Base-by-base conservation (phyloP, 2,797 vertebrate species). In the Gymnoscopelus microlampas region DNA sequence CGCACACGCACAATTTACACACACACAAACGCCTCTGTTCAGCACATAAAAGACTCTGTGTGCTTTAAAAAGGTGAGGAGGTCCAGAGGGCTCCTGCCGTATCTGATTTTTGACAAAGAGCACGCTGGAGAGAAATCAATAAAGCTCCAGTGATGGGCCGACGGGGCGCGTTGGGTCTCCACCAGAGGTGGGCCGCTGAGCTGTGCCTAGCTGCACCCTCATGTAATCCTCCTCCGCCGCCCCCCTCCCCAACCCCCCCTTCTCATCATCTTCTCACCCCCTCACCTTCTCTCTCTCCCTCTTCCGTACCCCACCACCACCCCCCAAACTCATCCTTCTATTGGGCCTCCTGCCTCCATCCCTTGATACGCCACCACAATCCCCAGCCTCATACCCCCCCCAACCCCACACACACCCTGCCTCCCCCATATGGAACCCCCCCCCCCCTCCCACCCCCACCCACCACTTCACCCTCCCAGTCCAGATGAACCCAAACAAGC, bases 41-140 rank as follows among this genome's bases (percentile, higher is more conserved):
- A 77, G 85, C 91, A 86, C 94, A 93, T 94, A 92, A 95, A 93
- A 95, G 93, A 94, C 93, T 94, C 92, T 91, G 94, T 96, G 90
- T 94, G 93, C 95, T 97, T 96, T 96, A 95, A 95, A 96, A 97
- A 97, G 96, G 96, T 97, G 96, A 97, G 93, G 91, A 94, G 95
- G 97, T 96, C 95, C 94, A 95, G 93, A 95, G 96, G 96, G 94
- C 93, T 90, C 64, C 74, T 85, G 94, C 94, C 94, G 93, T 96
- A 95, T 98, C 96, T 97, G 97, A 98, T 98, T 96, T 97, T 98
- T 99, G 97, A 98, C 96, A 96, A 97, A 98, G 96, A 97, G 95
- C 95, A 95, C 90, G 91, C 90, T 91, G 92, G 95, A 93, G 95
- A 95, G 94, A 96, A 97, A 99, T 98, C 97, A 95, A 98, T 98